Percentiles rank a stretch among this genome's conserved stretches.
Evolutionary conservation across 2,888 invertebrate species (phyloP).

Genomic region (Hedychridium roseum): DNA sequence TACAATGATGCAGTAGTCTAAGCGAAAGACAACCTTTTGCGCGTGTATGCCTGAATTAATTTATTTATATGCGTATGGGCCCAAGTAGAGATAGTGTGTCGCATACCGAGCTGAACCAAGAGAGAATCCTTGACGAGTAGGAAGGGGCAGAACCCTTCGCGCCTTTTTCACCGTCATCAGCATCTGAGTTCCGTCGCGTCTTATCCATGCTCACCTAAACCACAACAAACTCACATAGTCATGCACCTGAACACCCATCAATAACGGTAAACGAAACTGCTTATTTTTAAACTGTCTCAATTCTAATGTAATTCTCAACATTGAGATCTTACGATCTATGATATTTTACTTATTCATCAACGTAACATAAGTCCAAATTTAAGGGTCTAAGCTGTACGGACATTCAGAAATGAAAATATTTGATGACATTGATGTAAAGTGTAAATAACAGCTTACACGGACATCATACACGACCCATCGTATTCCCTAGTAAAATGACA

Average conservation of each 20-base stretch:
- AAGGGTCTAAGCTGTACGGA: too few relatives aligned
- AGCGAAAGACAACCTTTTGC: slow-evolving; percentile 26
- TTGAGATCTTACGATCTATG: too few relatives aligned
- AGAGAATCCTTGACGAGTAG: slow-evolving; percentile 61
- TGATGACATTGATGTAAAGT: too few relatives aligned
- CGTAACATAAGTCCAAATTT: too few relatives aligned
- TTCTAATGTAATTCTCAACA: too few relatives aligned
- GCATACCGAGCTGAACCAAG: slow-evolving; percentile 64
- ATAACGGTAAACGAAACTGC: background rate
- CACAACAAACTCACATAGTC: slow-evolving; percentile 59
- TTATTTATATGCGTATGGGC: slow-evolving; percentile 58
- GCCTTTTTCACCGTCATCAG: slow-evolving; percentile 56
- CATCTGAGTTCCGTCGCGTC: slow-evolving; percentile 59
- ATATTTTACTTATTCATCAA: too few relatives aligned
- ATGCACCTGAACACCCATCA: slow-evolving; percentile 30
- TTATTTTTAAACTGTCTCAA: too few relatives aligned
- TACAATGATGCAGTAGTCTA: slow-evolving; percentile 33
- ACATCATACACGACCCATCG: too few relatives aligned
- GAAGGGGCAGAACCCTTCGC: slow-evolving; percentile 57
- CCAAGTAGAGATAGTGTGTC: slow-evolving; percentile 61
- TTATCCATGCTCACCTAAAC: slow-evolving; percentile 63
- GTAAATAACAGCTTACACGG: too few relatives aligned
- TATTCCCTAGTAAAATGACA: background rate
- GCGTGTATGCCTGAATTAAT: slow-evolving; percentile 36
- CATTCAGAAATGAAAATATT: too few relatives aligned